Evolutionary conservation across 2,113 vertebrate species (phyloP).

Genomic region (Oreochromis spilurus): DNA sequence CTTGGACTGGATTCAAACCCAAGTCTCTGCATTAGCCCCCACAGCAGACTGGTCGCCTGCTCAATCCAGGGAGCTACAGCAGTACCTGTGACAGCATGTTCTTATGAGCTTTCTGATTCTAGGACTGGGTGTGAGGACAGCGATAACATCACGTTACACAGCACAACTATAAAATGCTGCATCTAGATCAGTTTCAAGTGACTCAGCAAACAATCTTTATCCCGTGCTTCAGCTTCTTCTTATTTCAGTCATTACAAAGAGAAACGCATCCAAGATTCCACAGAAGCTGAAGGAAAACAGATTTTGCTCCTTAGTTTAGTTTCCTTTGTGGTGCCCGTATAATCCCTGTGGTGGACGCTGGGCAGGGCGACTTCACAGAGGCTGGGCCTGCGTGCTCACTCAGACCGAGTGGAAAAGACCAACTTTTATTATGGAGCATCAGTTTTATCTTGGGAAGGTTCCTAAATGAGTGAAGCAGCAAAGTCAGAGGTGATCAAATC

Average conservation of each 20-base stretch:
- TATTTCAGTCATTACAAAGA: neutral
- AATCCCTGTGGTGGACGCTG: neutral
- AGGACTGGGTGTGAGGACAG: neutral
- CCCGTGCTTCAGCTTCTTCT: neutral
- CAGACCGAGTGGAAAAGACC: neutral
- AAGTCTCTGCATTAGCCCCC: neutral
- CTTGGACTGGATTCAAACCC: neutral
- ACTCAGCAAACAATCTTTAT: neutral
- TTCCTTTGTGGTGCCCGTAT: neutral
- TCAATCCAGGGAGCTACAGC: neutral
- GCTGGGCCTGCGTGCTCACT: neutral
- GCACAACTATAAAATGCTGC: neutral
- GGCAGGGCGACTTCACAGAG: neutral
- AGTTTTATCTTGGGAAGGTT: neutral
- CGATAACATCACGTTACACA: neutral
- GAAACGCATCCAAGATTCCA: neutral
- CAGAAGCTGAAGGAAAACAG: neutral
- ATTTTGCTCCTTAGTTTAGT: neutral
- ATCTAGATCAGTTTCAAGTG: neutral
- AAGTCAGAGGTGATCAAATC: neutral
- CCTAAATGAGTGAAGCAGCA: neutral
- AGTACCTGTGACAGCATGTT: rapidly evolving
- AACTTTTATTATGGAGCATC: neutral
- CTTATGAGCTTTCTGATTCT: neutral
- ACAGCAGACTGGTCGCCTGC: neutral